Base-by-base conservation (phyloP, 92 coral and sea anemone genomes). In the Actinernus sp. region DNA sequence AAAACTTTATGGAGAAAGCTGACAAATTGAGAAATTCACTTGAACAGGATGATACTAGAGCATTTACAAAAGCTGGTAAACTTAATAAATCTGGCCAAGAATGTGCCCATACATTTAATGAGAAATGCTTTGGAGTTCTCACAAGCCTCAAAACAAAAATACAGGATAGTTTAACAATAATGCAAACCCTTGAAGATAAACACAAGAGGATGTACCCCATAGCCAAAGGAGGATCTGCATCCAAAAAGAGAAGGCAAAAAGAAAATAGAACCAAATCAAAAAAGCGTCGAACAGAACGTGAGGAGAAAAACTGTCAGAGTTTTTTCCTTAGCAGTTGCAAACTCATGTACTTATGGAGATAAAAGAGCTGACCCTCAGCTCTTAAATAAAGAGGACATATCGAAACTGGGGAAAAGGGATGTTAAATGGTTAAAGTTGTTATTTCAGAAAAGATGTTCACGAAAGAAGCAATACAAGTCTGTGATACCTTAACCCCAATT, bases 171-270 rank as follows among this genome's bases (percentile, higher is more conserved):
- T 58, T 70, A 38, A 55, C 44, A 34, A 70, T 40, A 55, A 55
- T 54, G 57, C 68, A 71, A 25, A 74, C 34, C 81, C 54, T 58
- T 48, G 60, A 62, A 61, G 81, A 36, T 37, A 74, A 74, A 51
- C 58, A 37, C 72, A 74, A 38, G 10, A 63, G 72, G 63, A 74
- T 63, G 73, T 74, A 61, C 60, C 73, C 72, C 27, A 33, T 63
- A 49, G 63, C 49, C 47, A 74, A 49, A 33, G 57, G 37, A 55
- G 56, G 61, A 26, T 34, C 71, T 36, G 31, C 81, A 73, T 49
- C 44, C 17, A 49, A 44, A 62, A 74, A 74, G 38, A 74, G 72
- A 74, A 74, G 81, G 48, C 72, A 60, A 74, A 51, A 74, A 73
- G 81, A 74, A 74, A 74, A 74, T 37, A 49, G 27, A 46, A 63